These are phyloP conservation scores for Eurytoma adleriae DNA, from an alignment of 2,888 invertebrate species.

Conservation along the genomic window DNA sequence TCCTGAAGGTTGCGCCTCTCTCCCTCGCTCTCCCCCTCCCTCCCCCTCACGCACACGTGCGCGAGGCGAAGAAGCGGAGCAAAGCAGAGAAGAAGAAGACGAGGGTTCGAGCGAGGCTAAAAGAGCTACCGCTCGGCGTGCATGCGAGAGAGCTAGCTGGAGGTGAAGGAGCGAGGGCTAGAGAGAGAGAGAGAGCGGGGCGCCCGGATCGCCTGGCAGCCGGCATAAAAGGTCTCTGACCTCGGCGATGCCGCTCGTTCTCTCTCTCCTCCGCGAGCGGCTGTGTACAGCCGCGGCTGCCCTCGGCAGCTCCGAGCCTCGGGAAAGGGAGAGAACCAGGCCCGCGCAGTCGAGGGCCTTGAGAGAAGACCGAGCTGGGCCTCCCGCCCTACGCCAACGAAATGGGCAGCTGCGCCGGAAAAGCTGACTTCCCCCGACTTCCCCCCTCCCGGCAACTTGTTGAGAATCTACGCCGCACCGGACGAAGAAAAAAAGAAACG, in stretches of 20 bases:
- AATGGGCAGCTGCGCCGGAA: neutral
- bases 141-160: neutral
- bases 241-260: conserved; percentile 69
- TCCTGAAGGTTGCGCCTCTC: neutral
- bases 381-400: too few relatives aligned
- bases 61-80: conserved; percentile 58
- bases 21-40: neutral
- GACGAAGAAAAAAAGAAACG: neutral
- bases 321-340: conserved; percentile 10
- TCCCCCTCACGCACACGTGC: conserved; percentile 20
- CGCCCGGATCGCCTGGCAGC: conserved; percentile 68
- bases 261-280: conserved; percentile 31
- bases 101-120: neutral
- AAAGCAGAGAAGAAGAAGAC: conserved; percentile 57
- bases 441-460: neutral
- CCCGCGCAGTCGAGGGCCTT: conserved; percentile 15
- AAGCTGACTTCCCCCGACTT: neutral
- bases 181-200: conserved; percentile 53
- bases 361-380: neutral
- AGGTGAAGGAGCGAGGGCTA: neutral
- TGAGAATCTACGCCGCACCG: neutral
- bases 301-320: conserved; percentile 64
- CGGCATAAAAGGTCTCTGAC: conserved; percentile 74
- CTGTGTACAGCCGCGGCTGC: conserved; percentile 61
- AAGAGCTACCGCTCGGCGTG: conserved; percentile 29